Evolutionary conservation across 2,113 vertebrate genomes (phyloP).

Genomic region (Scomber colias): DNA sequence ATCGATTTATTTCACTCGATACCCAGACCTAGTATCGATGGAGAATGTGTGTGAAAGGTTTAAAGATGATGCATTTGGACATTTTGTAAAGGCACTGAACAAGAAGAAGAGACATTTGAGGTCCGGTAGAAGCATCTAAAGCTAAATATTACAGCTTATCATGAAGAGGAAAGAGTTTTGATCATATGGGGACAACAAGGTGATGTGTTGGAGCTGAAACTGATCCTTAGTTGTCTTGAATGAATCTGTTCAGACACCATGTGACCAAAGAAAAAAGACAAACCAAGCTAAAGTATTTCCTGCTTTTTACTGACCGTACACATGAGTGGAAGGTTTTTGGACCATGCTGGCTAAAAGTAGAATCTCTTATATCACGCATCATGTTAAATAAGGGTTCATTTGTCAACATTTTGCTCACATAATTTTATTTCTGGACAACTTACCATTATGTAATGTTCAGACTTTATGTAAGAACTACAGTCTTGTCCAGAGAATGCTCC

Average conservation of each 20-base stretch:
- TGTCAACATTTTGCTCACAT: neutral
- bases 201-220: neutral
- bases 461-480: neutral
- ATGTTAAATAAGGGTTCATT: too few relatives aligned
- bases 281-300: neutral
- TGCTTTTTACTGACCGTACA: neutral
- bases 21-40: too few relatives aligned
- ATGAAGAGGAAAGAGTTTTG: neutral
- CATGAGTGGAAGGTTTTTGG: too few relatives aligned
- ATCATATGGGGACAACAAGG: neutral
- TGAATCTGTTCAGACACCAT: too few relatives aligned
- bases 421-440: neutral
- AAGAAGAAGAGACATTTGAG: neutral
- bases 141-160: constrained; percentile 11
- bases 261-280: neutral
- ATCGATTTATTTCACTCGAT: too few relatives aligned
- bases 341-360: too few relatives aligned
- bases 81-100: neutral
- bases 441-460: neutral
- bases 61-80: neutral
- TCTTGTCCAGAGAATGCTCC: constrained; percentile 11
- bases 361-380: too few relatives aligned
- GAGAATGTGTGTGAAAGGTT: neutral
- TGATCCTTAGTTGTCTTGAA: too few relatives aligned
- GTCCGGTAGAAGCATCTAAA: constrained; percentile 13